Conservation (phyloP, 2,797 vertebrate genomes). For the Antrozous pallidus region DNA sequence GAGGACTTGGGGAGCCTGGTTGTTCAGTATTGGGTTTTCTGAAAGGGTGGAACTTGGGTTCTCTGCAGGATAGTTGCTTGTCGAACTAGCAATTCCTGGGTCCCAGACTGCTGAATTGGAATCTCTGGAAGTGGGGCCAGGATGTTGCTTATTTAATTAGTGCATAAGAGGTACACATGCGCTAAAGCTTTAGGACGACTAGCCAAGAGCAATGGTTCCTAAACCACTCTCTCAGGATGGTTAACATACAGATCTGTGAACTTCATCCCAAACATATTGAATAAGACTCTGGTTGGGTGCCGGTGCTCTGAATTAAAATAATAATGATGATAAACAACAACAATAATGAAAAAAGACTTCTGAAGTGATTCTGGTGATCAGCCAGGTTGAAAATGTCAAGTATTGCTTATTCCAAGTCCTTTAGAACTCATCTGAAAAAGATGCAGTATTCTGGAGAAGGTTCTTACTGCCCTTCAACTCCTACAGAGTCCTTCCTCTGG, state of each 20-base stretch:
- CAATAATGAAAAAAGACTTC: not conserved
- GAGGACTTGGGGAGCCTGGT: not conserved
- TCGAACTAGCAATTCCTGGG: not conserved
- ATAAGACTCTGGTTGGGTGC: not conserved
- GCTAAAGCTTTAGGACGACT: not conserved
- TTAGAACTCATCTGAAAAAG: not conserved
- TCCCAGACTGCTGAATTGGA: not conserved
- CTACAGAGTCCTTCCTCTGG: not conserved
- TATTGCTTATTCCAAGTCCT: not conserved
- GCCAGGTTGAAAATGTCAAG: not conserved
- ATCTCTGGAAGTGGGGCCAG: not conserved
- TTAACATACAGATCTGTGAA: not conserved
- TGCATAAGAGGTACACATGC: not conserved
- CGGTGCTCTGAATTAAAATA: not conserved
- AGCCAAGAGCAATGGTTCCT: not conserved
- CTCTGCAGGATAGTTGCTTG: not conserved
- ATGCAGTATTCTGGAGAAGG: not conserved
- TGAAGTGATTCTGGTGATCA: not conserved
- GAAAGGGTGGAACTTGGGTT: not conserved
- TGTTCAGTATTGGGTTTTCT: not conserved
- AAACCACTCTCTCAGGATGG: not conserved
- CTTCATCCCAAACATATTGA: not conserved
- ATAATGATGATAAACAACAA: not conserved
- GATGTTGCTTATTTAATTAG: not conserved
- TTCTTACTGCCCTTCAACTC: not conserved